Conservation (phyloP, 2,888 invertebrate genomes). For the Eucera pruinosa region DNA sequence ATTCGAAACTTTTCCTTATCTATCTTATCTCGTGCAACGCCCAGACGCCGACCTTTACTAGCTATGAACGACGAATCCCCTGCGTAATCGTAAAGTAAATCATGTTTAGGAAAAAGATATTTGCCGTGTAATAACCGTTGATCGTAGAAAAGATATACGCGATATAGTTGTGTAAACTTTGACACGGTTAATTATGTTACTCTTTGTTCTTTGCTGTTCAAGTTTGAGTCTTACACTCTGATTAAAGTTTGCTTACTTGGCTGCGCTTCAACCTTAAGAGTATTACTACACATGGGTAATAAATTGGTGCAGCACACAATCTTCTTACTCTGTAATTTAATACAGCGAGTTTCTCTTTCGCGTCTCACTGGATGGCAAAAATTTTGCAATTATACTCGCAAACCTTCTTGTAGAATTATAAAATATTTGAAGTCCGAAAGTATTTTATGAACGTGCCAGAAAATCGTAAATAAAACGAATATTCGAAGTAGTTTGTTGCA, state of each 20-base stretch:
- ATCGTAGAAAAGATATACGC: no score
- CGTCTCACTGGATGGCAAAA: no score
- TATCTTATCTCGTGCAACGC: constrained; percentile 28
- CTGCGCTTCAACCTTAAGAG: background rate
- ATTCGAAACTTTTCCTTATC: constrained; percentile 62
- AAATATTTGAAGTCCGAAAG: no score
- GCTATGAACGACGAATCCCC: constrained; percentile 28
- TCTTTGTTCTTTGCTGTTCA: constrained; percentile 6
- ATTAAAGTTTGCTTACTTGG: constrained; percentile 26
- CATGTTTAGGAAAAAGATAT: background rate
- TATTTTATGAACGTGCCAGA: no score
- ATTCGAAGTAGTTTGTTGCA: no score
- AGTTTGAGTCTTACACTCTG: constrained; percentile 1
- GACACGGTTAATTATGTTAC: constrained; percentile 17
- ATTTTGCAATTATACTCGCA: background rate
- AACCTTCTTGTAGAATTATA: no score
- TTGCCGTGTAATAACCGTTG: background rate
- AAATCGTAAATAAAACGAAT: no score
- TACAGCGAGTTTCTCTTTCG: background rate
- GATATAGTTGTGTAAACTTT: background rate
- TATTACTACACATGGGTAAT: background rate
- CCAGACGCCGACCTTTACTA: background rate
- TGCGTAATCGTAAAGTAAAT: constrained; percentile 3
- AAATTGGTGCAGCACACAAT: background rate
- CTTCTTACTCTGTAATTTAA: background rate